phyloP scores from a whole-genome alignment of 2,113 vertebrate genomes.

The Bos javanicus region DNA sequence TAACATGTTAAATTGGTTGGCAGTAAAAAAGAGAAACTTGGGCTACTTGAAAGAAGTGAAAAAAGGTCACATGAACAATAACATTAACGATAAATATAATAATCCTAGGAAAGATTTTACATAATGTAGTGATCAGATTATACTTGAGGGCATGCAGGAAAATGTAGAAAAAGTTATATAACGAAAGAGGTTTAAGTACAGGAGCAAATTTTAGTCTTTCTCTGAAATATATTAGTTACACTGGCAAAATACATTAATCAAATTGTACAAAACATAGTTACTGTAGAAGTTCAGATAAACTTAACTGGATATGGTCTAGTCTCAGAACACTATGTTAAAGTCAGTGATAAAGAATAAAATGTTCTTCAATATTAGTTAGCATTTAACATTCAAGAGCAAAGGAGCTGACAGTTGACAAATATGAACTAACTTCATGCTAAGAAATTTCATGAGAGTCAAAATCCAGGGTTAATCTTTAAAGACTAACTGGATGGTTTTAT shows the following conservation, averaged over 20 bases:
- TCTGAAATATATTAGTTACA: not conserved
- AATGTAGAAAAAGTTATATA: not conserved
- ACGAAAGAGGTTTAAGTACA: not conserved
- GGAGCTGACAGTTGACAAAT: not conserved
- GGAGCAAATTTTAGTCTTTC: not conserved
- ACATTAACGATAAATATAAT: not conserved
- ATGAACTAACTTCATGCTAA: not conserved
- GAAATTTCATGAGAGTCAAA: not conserved
- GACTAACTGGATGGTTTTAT: constrained; percentile 13
- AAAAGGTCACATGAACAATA: not conserved
- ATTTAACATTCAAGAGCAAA: not conserved
- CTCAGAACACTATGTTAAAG: not conserved
- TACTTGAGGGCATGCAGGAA: not conserved
- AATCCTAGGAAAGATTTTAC: not conserved
- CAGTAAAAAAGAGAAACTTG: not conserved
- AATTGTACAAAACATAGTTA: not conserved
- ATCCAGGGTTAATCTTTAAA: constrained; percentile 32
- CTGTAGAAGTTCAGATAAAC: not conserved
- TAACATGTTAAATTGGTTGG: not conserved
- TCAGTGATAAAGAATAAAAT: not conserved
- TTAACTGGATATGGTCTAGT: not conserved
- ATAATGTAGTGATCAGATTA: not conserved
- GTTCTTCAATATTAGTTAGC: not conserved
- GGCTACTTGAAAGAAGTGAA: not conserved
- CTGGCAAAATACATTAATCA: not conserved